A percentile compares a stretch with the other conserved stretches of the same genome.
phyloP scores from a whole-genome alignment of 1,140 invertebrate species.

The Oryctes rhinoceros region DNA sequence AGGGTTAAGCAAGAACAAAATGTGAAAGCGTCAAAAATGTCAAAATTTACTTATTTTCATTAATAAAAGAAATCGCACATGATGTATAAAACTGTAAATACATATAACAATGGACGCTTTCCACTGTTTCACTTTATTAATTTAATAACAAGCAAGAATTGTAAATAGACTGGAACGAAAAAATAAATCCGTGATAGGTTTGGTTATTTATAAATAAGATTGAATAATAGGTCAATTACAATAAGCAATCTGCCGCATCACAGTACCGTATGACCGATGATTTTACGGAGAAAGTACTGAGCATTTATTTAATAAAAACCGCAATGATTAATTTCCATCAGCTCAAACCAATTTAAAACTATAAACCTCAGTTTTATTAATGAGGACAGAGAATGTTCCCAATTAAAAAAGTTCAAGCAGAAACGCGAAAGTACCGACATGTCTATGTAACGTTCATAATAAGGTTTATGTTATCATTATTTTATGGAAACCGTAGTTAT shows the following conservation, averaged over 20 bases:
- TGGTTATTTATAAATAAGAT: too few relatives aligned
- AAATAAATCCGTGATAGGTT: too few relatives aligned
- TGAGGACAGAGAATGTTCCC: neutral
- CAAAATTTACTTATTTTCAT: too few relatives aligned
- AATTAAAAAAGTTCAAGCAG: conserved; percentile 22
- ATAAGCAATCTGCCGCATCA: neutral
- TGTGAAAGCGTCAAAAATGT: too few relatives aligned
- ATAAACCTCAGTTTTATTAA: neutral
- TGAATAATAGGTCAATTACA: too few relatives aligned
- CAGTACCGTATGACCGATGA: neutral
- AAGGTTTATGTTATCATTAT: conserved; percentile 24
- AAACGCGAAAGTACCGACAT: neutral
- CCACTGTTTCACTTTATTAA: too few relatives aligned
- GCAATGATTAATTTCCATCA: neutral
- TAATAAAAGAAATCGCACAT: too few relatives aligned
- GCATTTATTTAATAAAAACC: conserved; percentile 2
- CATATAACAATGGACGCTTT: too few relatives aligned
- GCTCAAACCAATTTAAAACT: neutral
- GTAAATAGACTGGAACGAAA: too few relatives aligned
- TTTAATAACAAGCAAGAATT: too few relatives aligned
- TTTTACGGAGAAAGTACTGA: neutral
- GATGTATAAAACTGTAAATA: too few relatives aligned
- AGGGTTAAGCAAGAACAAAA: too few relatives aligned
- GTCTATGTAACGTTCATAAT: neutral
- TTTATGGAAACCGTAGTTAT: conserved; percentile 20